Evolutionary conservation across 2,797 vertebrate species (phyloP).

Genomic region (Rhadinocentrus ornatus): DNA sequence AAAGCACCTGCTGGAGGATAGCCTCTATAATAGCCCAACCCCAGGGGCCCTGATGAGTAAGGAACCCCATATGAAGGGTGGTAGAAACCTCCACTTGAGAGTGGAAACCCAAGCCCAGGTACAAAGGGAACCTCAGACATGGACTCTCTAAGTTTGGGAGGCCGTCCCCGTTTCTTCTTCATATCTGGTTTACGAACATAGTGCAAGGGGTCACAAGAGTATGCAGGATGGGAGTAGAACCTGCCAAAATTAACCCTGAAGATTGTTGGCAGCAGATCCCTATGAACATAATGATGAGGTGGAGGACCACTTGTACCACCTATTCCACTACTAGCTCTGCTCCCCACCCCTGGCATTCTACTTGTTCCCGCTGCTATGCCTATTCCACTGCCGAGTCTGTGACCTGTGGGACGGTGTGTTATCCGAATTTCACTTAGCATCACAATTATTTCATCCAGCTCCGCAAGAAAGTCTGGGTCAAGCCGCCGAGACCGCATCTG

Average conservation of each 20-base stretch:
- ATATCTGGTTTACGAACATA: slow-evolving; percentile 97
- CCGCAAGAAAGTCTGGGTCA: slow-evolving; percentile 94
- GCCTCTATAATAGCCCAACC: slow-evolving; percentile 94
- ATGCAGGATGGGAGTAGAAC: slow-evolving; percentile 96
- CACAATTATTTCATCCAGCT: slow-evolving; percentile 92
- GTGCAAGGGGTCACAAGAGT: slow-evolving; percentile 96
- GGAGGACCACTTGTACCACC: slow-evolving; percentile 79
- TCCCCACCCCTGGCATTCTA: slow-evolving; percentile 71
- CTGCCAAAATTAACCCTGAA: slow-evolving; percentile 98
- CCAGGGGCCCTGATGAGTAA: slow-evolving; percentile 94
- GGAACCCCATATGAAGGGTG: slow-evolving; percentile 96
- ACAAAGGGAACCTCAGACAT: slow-evolving; percentile 98
- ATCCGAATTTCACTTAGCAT: slow-evolving; percentile 93
- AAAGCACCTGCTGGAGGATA: slow-evolving; percentile 93
- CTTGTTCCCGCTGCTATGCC: slow-evolving; percentile 70
- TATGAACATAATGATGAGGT: slow-evolving; percentile 93
- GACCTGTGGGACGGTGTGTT: slow-evolving; percentile 89
- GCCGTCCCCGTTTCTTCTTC: slow-evolving; percentile 96
- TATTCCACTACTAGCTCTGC: slow-evolving; percentile 68
- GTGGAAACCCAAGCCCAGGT: slow-evolving; percentile 94
- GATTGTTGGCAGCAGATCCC: slow-evolving; percentile 96
- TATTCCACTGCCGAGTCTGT: slow-evolving; percentile 79
- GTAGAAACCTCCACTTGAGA: slow-evolving; percentile 90
- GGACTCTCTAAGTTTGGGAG: slow-evolving; percentile 95
- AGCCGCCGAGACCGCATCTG: slow-evolving; percentile 90